Percentiles rank a stretch among this genome's conserved stretches.
Evolutionary conservation across 1,140 invertebrate genomes (phyloP).

Genomic region (Brachionus rotundiformis): DNA sequence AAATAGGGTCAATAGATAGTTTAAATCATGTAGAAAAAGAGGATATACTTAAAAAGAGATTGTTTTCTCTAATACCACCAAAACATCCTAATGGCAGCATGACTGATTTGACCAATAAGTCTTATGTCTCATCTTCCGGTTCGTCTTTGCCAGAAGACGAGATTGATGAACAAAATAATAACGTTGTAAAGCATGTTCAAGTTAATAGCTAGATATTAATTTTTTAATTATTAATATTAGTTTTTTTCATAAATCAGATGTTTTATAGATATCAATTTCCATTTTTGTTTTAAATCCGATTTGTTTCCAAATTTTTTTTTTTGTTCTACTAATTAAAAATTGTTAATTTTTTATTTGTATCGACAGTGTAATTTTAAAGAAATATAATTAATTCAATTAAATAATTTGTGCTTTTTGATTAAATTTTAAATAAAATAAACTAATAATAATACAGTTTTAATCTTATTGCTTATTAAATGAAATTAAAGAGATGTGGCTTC

Average conservation of each 20-base stretch:
- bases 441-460: not conserved
- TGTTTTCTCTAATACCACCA: slow-evolving; percentile 9
- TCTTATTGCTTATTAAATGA: not conserved
- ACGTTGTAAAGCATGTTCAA: not conserved
- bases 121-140: slow-evolving; percentile 7
- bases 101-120: slow-evolving; percentile 25
- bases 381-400: not conserved
- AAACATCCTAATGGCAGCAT: not conserved
- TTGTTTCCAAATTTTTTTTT: slow-evolving; percentile 15
- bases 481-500: slow-evolving; percentile 35
- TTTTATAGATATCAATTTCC: not conserved
- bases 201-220: not conserved
- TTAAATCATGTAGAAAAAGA: not conserved
- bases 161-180: not conserved
- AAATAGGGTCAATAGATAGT: slow-evolving; percentile 19
- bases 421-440: not conserved
- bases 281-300: not conserved
- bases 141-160: slow-evolving; percentile 42
- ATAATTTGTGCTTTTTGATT: not conserved
- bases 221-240: not conserved
- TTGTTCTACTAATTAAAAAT: not conserved
- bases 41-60: not conserved
- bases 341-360: slow-evolving; percentile 1
- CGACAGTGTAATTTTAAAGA: not conserved
- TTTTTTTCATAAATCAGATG: not conserved